Evolutionary conservation across 1,140 invertebrate genomes (phyloP), one percentile per base, ranked within the genome.

Genomic region (Drosophila chauvacae): DNA sequence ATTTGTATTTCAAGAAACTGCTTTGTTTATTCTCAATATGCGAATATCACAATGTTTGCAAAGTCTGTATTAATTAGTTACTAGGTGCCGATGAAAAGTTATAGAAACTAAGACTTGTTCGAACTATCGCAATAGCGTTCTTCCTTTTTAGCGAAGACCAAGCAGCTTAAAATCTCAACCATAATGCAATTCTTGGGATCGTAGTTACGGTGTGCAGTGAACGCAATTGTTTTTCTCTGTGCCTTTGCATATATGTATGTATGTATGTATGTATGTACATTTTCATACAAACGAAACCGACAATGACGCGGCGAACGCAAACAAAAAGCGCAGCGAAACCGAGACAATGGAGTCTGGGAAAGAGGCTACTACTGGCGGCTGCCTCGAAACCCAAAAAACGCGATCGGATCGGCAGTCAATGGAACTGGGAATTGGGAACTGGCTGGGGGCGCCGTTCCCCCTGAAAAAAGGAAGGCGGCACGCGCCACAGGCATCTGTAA

Each of bases 401-500:
- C 70, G 70, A 73, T 72, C 68, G 37, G 73, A 63, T 76, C 53
- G 60, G 72, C 73, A 76, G 72, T 76, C 61, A 76, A 76, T 66
- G 66, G 66, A 70, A 68, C 66, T 70, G 28, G 39, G 39, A 62
- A 62, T 53, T 63, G 72, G 73, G 51, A 47, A 47, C 63, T 57
- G 64, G 14, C 62, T 55, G 64, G 63, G 50, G 48, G 39, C 39
- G 23, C 61, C 44, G 13, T 23, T 9, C 30, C 50, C 44, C 74
- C 28, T 18, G 26, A 18, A 63, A 53, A 39, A 51, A 77, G 73
- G 42, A 44, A 77, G 74, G 55, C 66, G 56, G 74, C 74, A 77
- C 74, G 75, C 74, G 74, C 73, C 74, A 77, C 74, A 77, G 74
- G 74, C 74, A 63, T 48, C 74, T 69, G 73, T 77, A 77, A 77